phyloP scores from a whole-genome alignment of 2,113 vertebrate species.

The Gasterosteus nipponicus region DNA sequence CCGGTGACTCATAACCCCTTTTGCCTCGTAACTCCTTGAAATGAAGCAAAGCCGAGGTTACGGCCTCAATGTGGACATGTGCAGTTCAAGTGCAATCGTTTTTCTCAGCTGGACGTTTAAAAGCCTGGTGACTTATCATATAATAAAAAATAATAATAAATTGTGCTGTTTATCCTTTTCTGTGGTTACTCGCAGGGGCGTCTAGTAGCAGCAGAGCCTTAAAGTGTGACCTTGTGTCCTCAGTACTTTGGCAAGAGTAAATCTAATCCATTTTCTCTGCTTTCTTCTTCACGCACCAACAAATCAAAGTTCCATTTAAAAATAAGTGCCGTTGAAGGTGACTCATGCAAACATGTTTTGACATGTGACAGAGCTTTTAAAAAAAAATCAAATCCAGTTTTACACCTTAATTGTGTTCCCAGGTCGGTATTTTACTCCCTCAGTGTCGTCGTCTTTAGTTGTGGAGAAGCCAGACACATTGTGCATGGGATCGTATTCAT shows the following conservation, averaged over 20 bases:
- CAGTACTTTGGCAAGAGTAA: constrained; percentile 28
- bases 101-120: neutral
- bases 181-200: constrained; percentile 35
- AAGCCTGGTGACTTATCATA: neutral
- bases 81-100: neutral
- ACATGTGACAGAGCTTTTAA: constrained; percentile 41
- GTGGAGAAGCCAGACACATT: constrained; percentile 31
- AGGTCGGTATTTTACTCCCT: constrained; percentile 65
- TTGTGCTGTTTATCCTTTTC: constrained; percentile 22
- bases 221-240: constrained; percentile 44
- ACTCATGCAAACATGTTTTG: constrained; percentile 54
- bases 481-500: constrained; percentile 62
- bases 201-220: constrained; percentile 36
- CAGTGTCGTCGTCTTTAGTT: constrained; percentile 49
- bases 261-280: constrained; percentile 46
- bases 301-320: constrained; percentile 17
- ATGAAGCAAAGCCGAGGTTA: neutral
- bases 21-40: neutral
- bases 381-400: constrained; percentile 35
- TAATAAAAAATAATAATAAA: neutral
- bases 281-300: constrained; percentile 1
- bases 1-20: neutral
- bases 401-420: constrained; percentile 43
- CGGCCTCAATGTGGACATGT: neutral
- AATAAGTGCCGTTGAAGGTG: constrained; percentile 25